These are phyloP conservation scores for Tolmerus cingulatus DNA, from an alignment of 2,888 invertebrate genomes.

Conservation along the genomic window DNA sequence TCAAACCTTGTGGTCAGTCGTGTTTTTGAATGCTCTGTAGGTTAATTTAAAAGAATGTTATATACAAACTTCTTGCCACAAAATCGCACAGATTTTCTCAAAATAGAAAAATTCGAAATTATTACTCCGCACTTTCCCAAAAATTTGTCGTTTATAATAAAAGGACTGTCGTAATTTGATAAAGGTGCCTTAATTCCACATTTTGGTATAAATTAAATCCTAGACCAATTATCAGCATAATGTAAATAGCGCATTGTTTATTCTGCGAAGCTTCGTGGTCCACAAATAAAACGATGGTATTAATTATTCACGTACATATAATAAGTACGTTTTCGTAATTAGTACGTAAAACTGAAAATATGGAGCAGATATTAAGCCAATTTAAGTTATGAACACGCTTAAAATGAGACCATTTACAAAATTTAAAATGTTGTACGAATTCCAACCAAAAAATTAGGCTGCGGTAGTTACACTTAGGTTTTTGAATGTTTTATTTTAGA, in stretches of 20 bases:
- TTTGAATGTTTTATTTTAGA: neutral
- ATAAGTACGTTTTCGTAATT: too few relatives aligned
- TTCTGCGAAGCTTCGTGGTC: neutral
- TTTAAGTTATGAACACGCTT: too few relatives aligned
- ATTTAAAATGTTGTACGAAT: neutral
- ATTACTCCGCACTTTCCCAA: neutral
- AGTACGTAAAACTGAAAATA: too few relatives aligned
- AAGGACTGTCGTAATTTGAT: neutral
- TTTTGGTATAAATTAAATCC: too few relatives aligned
- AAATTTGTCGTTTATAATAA: neutral
- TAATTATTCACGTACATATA: too few relatives aligned
- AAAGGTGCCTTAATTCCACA: neutral
- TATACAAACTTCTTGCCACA: neutral
- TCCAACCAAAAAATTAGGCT: neutral
- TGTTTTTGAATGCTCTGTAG: too few relatives aligned
- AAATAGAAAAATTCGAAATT: neutral
- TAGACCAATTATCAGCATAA: neutral
- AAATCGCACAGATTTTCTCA: neutral
- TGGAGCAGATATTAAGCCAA: too few relatives aligned
- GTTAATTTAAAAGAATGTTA: neutral
- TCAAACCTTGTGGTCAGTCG: too few relatives aligned
- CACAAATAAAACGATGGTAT: too few relatives aligned
- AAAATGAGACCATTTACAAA: neutral
- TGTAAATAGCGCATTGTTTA: neutral
- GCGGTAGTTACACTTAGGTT: neutral